Evolutionary conservation across 2,113 vertebrate species (phyloP), one percentile per base, ranked within the genome.

Genomic region (Seriola aureovittata): DNA sequence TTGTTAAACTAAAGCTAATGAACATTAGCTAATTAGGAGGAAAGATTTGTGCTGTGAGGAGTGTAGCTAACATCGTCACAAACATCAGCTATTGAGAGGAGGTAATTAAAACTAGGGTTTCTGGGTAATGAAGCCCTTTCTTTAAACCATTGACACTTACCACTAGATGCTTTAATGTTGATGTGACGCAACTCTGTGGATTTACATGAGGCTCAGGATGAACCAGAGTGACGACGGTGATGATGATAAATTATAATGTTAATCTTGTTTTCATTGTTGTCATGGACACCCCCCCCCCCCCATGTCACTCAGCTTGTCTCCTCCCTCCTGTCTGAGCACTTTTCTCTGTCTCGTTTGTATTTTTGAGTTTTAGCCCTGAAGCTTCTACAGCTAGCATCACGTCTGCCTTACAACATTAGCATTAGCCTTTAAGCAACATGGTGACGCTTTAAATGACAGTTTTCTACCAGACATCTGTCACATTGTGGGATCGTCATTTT

Each of bases 311-410:
- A 25, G 25, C 25, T 25, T 25, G 25, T 25, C 25, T 25, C 25
- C 25, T 25, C 25, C 23, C 59, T 70, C 65, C 71, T 66, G 58
- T 82, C 70, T 13, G 50, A 68, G 50, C 85, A 80, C 81, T 81
- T 81, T 71, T 76, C 29, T 44, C 17, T 23, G 32, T 71, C 25
- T 58, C 14, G 7, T 80, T 69, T 60, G 54, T 60, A 11, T 55
- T 65, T 64, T 63, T 40, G 32, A 59, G 44, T 32, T 55, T 55
- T 14, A 19, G 1, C 21, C 32, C 4, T 6, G 23, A 57, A 57
- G 10, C n/a, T 12, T 57, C n/a, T 55, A 12, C n/a, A n/a, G 52
- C 3, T n/a, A n/a, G 5, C 7, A 3, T 68, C 54, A 58, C 76
- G 57, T 21, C 34, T 6, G 68, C 74, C 75, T 78, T 59, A 52